Conservation (phyloP, 2,797 vertebrate genomes). For the Sarcophilus harrisii region DNA sequence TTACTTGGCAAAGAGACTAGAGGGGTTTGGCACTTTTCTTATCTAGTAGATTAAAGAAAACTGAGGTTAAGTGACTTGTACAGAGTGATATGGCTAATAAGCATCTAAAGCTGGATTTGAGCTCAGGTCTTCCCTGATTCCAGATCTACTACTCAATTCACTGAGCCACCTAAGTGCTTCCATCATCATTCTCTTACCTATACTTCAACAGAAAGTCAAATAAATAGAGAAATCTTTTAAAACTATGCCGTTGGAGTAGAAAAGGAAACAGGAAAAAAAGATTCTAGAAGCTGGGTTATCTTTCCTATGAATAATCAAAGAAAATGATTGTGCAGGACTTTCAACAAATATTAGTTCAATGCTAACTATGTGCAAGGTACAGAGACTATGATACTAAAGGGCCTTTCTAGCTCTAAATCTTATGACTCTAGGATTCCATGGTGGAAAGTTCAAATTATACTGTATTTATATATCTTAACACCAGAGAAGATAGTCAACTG, state of each 20-base stretch:
- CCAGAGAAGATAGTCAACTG: conserved; percentile 25
- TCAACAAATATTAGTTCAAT: neutral
- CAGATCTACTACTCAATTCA: neutral
- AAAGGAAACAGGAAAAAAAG: neutral
- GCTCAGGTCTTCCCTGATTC: neutral
- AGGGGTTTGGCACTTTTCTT: neutral
- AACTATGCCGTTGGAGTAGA: neutral
- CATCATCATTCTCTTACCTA: neutral
- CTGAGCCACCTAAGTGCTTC: neutral
- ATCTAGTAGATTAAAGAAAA: neutral
- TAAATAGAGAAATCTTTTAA: neutral
- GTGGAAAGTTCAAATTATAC: conserved; percentile 26
- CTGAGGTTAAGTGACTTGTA: neutral
- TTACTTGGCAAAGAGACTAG: neutral
- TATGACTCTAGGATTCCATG: neutral
- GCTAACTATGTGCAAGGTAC: neutral
- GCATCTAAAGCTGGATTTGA: neutral
- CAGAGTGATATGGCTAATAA: neutral
- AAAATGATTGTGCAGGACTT: neutral
- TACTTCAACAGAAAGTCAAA: neutral
- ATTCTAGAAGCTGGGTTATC: neutral
- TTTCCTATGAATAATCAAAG: neutral
- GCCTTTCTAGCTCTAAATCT: neutral
- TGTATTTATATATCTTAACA: neutral
- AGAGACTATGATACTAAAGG: neutral